These are phyloP conservation scores for Aricia artaxerxes DNA, from an alignment of 2,888 invertebrate genomes.

Conservation along the genomic window DNA sequence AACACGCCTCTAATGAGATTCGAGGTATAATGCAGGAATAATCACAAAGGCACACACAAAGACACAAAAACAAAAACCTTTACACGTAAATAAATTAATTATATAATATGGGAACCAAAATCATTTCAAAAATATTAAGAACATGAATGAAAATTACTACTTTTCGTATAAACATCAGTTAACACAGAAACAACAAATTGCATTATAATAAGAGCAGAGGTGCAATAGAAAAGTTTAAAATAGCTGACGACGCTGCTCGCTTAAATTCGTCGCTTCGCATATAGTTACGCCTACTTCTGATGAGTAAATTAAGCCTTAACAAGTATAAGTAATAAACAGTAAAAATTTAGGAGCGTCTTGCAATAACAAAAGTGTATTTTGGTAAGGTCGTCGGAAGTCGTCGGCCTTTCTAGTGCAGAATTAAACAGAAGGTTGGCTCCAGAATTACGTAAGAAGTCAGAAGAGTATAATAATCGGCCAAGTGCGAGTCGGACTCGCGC, in stretches of 20 bases:
- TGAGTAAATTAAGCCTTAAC: too few relatives aligned
- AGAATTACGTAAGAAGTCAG: not conserved
- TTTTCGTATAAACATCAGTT: not conserved
- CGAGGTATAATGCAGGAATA: not conserved
- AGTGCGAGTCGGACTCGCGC: too few relatives aligned
- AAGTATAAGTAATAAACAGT: not conserved
- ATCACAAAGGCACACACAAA: not conserved
- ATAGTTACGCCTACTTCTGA: too few relatives aligned
- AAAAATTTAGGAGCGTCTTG: not conserved
- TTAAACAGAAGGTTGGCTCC: slow-evolving; percentile 14
- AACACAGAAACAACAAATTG: not conserved
- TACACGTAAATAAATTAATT: not conserved
- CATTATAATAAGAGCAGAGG: too few relatives aligned
- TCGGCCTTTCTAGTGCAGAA: slow-evolving; percentile 6
- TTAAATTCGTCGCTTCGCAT: too few relatives aligned
- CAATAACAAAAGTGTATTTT: not conserved
- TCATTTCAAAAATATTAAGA: too few relatives aligned
- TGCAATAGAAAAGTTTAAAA: too few relatives aligned
- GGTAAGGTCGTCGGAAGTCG: not conserved
- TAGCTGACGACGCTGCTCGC: too few relatives aligned
- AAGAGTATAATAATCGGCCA: not conserved
- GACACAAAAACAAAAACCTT: not conserved
- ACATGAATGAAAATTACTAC: too few relatives aligned
- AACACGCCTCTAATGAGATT: not conserved
- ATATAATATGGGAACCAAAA: too few relatives aligned